Conservation (phyloP, 2,888 invertebrate genomes). For the Rugalucina vietnamica region DNA sequence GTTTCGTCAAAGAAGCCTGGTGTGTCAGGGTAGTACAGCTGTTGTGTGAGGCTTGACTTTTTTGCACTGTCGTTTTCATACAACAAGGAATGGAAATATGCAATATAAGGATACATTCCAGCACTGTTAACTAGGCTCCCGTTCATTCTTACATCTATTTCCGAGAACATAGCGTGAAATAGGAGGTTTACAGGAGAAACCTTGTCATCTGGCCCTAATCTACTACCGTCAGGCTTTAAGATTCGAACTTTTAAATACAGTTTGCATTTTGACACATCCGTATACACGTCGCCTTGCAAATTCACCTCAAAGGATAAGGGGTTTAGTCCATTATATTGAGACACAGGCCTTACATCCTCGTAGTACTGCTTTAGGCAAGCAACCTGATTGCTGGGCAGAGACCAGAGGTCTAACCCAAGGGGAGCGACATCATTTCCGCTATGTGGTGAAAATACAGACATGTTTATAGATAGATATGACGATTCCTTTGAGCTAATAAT, state of each 20-base stretch:
- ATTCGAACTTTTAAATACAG: background rate
- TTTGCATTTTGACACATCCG: conserved; percentile 5
- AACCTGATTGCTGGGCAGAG: background rate
- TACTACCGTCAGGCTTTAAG: background rate
- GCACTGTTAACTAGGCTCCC: background rate
- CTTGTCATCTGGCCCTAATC: background rate
- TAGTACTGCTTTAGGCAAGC: background rate
- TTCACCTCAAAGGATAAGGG: background rate
- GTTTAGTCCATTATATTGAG: background rate
- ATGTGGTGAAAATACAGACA: conserved; percentile 10
- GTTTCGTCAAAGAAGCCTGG: conserved; percentile 4
- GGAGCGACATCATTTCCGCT: conserved; percentile 1
- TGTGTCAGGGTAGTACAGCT: conserved; percentile 2
- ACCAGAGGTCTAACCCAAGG: background rate
- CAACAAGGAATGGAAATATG: background rate
- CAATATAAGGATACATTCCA: background rate
- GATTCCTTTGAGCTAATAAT: background rate
- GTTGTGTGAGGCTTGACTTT: background rate
- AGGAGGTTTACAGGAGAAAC: background rate
- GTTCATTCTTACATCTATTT: conserved; percentile 3
- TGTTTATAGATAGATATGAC: background rate
- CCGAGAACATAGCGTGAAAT: background rate
- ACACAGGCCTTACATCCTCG: conserved; percentile 4
- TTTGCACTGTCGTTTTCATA: background rate
- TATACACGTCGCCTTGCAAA: conserved; percentile 1